These are phyloP conservation scores for Achroia grisella DNA, from an alignment of 1,140 invertebrate genomes.

Conservation along the genomic window DNA sequence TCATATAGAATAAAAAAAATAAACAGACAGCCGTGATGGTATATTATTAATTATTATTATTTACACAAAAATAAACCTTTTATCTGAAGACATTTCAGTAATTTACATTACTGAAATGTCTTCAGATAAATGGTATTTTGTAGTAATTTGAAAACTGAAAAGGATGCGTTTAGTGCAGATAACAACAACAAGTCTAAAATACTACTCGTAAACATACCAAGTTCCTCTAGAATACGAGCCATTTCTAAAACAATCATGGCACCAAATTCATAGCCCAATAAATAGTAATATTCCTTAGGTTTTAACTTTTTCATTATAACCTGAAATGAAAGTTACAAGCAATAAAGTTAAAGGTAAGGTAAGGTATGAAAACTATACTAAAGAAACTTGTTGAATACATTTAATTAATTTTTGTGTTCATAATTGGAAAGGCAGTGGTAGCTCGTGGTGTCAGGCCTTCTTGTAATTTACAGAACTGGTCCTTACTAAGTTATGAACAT, in stretches of 20 bases:
- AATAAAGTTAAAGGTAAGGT: constrained; percentile 8
- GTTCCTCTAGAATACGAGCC: constrained; percentile 38
- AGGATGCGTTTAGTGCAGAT: constrained; percentile 1
- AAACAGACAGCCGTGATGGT: background rate
- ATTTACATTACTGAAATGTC: background rate
- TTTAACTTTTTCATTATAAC: constrained; percentile 27
- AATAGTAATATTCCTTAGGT: constrained; percentile 31
- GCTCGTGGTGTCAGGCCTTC: too few relatives aligned
- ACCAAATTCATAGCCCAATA: constrained; percentile 45
- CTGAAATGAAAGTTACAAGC: constrained; percentile 25
- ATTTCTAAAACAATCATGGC: constrained; percentile 44
- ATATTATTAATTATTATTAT: background rate
- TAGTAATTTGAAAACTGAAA: background rate
- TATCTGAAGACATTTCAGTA: background rate
- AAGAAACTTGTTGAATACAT: too few relatives aligned
- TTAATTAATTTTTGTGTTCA: too few relatives aligned
- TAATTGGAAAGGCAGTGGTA: too few relatives aligned
- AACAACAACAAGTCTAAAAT: background rate
- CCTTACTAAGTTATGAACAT: too few relatives aligned
- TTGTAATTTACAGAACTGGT: too few relatives aligned
- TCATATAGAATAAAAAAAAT: background rate
- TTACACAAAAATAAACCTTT: background rate
- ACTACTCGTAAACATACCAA: constrained; percentile 39
- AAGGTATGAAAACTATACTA: constrained; percentile 1
- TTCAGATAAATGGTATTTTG: background rate